A percentile compares a stretch with the other conserved stretches of the same genome.
phyloP scores from a whole-genome alignment of 2,113 vertebrate genomes.

The Paratilapia polleni region DNA sequence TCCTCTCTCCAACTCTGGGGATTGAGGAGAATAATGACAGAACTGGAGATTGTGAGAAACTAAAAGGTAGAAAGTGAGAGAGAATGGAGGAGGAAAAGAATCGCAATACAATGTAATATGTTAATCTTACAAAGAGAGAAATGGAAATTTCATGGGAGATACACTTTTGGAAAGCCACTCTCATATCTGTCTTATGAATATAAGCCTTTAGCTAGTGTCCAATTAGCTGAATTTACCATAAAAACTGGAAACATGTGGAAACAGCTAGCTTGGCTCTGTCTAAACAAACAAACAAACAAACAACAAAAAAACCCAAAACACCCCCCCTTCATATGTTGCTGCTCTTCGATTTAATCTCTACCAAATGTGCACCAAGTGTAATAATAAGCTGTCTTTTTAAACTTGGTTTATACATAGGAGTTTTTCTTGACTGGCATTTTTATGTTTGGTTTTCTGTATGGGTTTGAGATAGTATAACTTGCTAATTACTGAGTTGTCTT shows the following conservation, averaged over 20 bases:
- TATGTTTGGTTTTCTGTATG: no score
- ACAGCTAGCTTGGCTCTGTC: neutral
- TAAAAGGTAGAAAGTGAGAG: neutral
- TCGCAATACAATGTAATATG: neutral
- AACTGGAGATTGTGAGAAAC: conserved; percentile 2
- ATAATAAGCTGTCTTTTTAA: no score
- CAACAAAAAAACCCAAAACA: no score
- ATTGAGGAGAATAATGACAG: conserved; percentile 8
- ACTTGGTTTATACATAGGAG: neutral
- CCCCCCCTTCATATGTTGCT: neutral
- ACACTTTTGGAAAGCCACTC: neutral
- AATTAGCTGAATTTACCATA: neutral
- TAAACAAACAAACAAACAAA: neutral
- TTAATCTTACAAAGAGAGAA: neutral
- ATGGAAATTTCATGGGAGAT: neutral
- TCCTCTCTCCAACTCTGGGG: conserved; percentile 16
- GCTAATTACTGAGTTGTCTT: no score
- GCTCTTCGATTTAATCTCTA: neutral
- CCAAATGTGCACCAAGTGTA: neutral
- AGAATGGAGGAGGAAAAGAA: neutral
- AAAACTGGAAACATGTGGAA: neutral
- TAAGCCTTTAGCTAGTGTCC: neutral
- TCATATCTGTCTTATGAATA: neutral
- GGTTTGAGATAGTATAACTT: no score
- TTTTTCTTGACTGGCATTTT: neutral